phyloP scores from a whole-genome alignment of 2,888 invertebrate genomes.

The Gymnosoma rotundatum region DNA sequence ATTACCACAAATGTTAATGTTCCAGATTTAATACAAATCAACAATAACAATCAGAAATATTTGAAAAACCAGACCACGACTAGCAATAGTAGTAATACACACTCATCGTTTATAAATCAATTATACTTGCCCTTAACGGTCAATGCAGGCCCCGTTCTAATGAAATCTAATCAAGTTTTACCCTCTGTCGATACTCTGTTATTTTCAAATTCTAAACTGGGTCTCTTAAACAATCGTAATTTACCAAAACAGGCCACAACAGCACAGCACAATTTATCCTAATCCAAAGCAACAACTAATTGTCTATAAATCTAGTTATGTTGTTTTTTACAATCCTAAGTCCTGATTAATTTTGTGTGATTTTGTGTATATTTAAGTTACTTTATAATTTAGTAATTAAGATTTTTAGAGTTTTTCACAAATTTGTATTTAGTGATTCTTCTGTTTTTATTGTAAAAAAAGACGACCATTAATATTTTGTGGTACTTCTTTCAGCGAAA shows the following conservation, averaged over 20 bases:
- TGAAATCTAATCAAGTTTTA: slow-evolving; percentile 77
- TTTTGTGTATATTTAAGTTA: slow-evolving; percentile 41
- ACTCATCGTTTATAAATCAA: slow-evolving; percentile 71
- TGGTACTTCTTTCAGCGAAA: slow-evolving; percentile 31
- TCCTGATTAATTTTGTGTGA: slow-evolving; percentile 62
- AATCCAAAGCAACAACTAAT: slow-evolving; percentile 64
- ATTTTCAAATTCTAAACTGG: slow-evolving; percentile 72
- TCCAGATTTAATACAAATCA: slow-evolving; percentile 71
- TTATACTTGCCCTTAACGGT: slow-evolving; percentile 73
- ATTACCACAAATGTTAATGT: slow-evolving; percentile 58
- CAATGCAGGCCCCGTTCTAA: slow-evolving; percentile 76
- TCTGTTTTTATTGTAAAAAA: slow-evolving; percentile 14
- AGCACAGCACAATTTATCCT: slow-evolving; percentile 69
- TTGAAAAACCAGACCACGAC: slow-evolving; percentile 60
- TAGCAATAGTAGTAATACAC: slow-evolving; percentile 49
- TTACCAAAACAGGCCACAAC: slow-evolving; percentile 68
- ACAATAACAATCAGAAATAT: slow-evolving; percentile 71
- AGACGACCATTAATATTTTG: slow-evolving; percentile 29
- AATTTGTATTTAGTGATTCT: slow-evolving; percentile 10
- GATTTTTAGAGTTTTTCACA: slow-evolving; percentile 39
- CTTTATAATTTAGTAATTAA: slow-evolving; percentile 35
- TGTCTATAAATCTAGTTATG: slow-evolving; percentile 48
- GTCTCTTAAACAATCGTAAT: slow-evolving; percentile 61
- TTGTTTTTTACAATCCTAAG: slow-evolving; percentile 44
- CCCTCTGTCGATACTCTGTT: slow-evolving; percentile 81